Base-by-base conservation (phyloP, 2,888 invertebrate genomes). In the Calliopum simillimum region DNA sequence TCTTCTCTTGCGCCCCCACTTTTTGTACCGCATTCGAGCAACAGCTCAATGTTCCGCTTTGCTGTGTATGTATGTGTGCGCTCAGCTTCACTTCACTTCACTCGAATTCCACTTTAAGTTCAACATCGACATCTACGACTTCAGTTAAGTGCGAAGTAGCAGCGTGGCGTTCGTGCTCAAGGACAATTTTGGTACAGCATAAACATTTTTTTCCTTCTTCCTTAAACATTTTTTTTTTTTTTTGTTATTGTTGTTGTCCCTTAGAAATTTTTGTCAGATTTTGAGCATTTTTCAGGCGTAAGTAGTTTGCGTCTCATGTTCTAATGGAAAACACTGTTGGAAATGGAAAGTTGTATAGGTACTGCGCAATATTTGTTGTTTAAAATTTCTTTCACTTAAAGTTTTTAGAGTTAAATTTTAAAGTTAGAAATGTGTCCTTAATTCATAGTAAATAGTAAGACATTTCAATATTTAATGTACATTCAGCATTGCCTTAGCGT, bases 91-190 rank as follows among this genome's bases (percentile, higher is more conserved):
- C 59, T 59, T 59, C 16, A 41, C 59, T 59, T 11, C 43, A 41
- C 25, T 56, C n/a, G 13, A 23, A 56, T 33, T 25, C n/a, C 56
- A 25, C 33, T 6, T 56, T 56, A 3, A n/a, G 25, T 33, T n/a
- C 33, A 23, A 8, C 12, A n/a, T 25, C 51, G 51, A 21, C 41
- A 33, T 63, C 49, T 16, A 23, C 23, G 16, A 14, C 55, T 44
- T 41, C 65, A 44, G 41, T 65, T 65, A 6, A 65, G 55, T 43
- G 65, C 65, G 44, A 65, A 65, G 65, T 21, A 65, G 33, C 33
- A 33, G 65, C 53, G 41, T 43, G n/a, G 55, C 23, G 65, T 55
- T 53, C 65, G 65, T 65, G 65, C 65, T 65, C 65, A 65, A 65
- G 65, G 65, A 65, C 65, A 65, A 55, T 55, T 65, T 65, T 55